Conservation (phyloP, 2,113 vertebrate genomes). For the Paramisgurnus dabryanus region DNA sequence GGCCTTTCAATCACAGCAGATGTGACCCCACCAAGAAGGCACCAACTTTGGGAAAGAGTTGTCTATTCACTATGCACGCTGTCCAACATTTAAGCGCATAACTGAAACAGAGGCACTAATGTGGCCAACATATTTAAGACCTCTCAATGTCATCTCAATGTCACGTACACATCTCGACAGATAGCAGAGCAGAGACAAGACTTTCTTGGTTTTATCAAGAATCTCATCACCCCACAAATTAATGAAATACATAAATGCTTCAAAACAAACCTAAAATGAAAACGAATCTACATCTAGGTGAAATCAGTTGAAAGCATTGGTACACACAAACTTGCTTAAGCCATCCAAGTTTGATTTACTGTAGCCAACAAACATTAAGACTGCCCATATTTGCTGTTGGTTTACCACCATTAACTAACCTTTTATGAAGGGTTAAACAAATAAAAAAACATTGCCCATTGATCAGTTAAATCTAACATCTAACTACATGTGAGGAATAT, state of each 20-base stretch:
- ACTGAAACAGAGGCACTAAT: constrained; percentile 43
- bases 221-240: not conserved
- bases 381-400: no score
- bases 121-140: constrained; percentile 47
- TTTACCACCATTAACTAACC: no score
- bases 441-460: no score
- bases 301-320: no score
- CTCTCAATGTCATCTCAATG: constrained; percentile 11
- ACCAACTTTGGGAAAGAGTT: constrained; percentile 35
- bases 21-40: constrained; percentile 48
- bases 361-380: no score
- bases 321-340: no score
- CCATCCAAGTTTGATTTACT: no score
- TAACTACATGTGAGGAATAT: not conserved
- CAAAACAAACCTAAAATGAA: no score
- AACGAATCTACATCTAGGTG: not conserved
- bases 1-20: constrained; percentile 49
- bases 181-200: constrained; percentile 2
- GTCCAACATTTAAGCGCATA: constrained; percentile 49
- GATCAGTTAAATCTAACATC: no score
- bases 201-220: not conserved
- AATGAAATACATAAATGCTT: not conserved
- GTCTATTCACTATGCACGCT: constrained; percentile 34
- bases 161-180: constrained; percentile 16
- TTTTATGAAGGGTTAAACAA: no score